Base-by-base conservation (phyloP, 2,888 invertebrate genomes). In the Gymnosoma rotundatum region DNA sequence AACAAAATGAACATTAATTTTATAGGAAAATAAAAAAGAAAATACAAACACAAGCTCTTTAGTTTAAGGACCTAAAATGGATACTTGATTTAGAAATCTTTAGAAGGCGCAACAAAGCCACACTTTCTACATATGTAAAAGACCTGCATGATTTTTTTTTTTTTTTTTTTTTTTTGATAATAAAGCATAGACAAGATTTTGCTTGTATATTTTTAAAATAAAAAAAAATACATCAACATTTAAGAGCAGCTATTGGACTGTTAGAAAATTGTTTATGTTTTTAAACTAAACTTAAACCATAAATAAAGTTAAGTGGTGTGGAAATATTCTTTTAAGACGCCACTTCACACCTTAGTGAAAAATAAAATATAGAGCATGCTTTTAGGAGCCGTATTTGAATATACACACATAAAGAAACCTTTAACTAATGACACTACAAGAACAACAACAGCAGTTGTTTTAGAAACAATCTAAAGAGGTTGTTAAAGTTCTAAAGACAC, bases 221-320 rank as follows among this genome's bases (percentile, higher is more conserved):
- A 70, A 45, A 48, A 48, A 70, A 48, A 21, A 18, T 6, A 25
- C 69, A 16, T 20, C 21, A 25, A n/a, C 21, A 5, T 52, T 12
- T 32, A 36, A 52, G 0, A 38, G 42, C n/a, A 32, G 32, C 14
- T 48, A 48, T 21, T 70, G 70, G 70, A 12, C 70, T 45, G 16
- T 58, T 18, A 21, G 0, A 18, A 54, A 73, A 66, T 45, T 63
- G 88, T 83, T 84, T 86, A 87, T 87, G 87, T 25, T 25, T 88
- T 88, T 88, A 86, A 88, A 88, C 88, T 87, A 87, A 89, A 88
- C 88, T 87, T 86, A 88, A 87, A 87, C 87, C 89, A 88, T 87
- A 88, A 69, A 85, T 82, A 78, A 81, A 87, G 87, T 87, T 88
- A 89, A 89, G 88, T 88, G 88, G 86, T 86, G 88, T 86, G 86